Evolutionary conservation across 2,888 invertebrate species (phyloP).

Genomic region (Rhamnusium bicolor): DNA sequence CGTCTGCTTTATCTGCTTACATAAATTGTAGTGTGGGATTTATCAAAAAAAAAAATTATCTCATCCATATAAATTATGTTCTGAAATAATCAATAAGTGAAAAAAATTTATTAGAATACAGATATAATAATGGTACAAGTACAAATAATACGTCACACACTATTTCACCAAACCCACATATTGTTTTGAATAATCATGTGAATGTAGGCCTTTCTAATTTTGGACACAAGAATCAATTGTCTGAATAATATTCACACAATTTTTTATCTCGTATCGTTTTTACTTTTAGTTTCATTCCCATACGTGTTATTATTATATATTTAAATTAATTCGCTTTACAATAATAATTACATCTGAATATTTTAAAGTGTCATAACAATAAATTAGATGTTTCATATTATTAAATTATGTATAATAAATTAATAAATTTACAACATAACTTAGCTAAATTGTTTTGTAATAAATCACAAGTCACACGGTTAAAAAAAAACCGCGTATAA

Average conservation of each 20-base stretch:
- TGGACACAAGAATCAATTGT: conserved; percentile 23
- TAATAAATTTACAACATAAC: background rate
- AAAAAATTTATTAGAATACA: background rate
- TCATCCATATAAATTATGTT: background rate
- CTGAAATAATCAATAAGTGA: background rate
- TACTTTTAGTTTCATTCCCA: conserved; percentile 25
- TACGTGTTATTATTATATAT: background rate
- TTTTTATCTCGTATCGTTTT: background rate
- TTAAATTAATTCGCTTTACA: conserved; percentile 17
- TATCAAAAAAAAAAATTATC: background rate
- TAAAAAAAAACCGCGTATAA: no score
- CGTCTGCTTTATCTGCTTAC: background rate
- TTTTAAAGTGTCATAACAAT: conserved; percentile 6
- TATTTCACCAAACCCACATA: conserved; percentile 20
- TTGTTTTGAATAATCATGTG: conserved; percentile 24
- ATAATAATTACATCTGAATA: conserved; percentile 1
- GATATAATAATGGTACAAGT: background rate
- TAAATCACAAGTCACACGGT: no score
- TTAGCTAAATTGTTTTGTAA: background rate
- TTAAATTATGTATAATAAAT: background rate
- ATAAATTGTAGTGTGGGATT: background rate
- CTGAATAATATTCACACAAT: conserved; percentile 17
- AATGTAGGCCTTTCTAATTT: conserved; percentile 26
- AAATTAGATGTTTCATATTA: conserved; percentile 1
- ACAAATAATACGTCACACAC: background rate